These are phyloP conservation scores for Mustelus asterias DNA, from an alignment of 2,113 vertebrate species.

Conservation along the genomic window DNA sequence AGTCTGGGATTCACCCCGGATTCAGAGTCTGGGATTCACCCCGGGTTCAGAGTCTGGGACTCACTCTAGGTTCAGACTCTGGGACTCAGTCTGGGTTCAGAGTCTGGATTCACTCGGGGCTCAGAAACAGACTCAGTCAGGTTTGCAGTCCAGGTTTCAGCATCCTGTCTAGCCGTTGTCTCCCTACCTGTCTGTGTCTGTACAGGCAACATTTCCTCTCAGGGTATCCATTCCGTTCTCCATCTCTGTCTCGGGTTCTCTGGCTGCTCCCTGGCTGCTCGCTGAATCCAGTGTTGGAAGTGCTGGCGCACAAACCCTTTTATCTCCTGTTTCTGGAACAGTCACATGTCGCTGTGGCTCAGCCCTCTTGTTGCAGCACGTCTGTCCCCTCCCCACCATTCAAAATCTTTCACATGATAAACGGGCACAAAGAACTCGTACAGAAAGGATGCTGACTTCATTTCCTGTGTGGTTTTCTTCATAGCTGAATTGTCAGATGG, in stretches of 20 bases:
- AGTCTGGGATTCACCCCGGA: not conserved
- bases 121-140: not conserved
- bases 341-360: not conserved
- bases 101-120: not conserved
- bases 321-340: not conserved
- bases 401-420: not conserved
- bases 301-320: not conserved
- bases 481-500: not conserved
- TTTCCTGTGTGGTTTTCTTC: not conserved
- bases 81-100: too few species aligned
- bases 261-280: not conserved
- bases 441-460: not conserved
- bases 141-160: not conserved
- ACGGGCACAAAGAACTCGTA: not conserved
- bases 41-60: not conserved
- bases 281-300: not conserved
- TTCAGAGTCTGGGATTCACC: not conserved
- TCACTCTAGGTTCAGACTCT: not conserved
- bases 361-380: not conserved
- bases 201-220: not conserved
- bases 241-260: not conserved
- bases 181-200: not conserved
- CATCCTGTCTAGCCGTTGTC: not conserved
- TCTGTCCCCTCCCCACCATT: not conserved
- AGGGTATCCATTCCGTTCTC: not conserved